Base-by-base conservation (phyloP, 1,140 invertebrate genomes). In the Protaetia brevitarsis region DNA sequence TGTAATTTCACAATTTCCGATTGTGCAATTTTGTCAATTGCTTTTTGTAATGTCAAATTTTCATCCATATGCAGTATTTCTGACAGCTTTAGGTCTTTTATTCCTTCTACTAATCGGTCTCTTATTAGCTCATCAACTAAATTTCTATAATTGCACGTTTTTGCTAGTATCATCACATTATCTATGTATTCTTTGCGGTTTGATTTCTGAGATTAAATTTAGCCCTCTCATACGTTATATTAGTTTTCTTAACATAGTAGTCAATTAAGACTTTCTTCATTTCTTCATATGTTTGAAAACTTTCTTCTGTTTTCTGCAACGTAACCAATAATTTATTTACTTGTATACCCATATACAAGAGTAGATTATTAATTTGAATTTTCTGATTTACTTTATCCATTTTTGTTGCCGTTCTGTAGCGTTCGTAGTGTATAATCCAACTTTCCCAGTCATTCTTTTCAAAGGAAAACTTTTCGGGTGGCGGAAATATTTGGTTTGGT, bases 101-200 rank as follows among this genome's bases (percentile, higher is more conserved):
- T 74, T 10, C 75, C 77, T n/a, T 75, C 69, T 10, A 78, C 73
- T 13, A 80, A 73, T 29, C 71, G 61, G 58, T 77, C 78, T 62
- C 72, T 71, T 2, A 77, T 66, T 7, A 78, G 59, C 61, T 75
- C 72, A 28, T 78, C 72, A 64, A 67, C 65, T 16, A 76, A 16
- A 7, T 68, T 64, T 26, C 70, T 68, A 61, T 73, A 78, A 7
- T 68, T 65, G 65, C 72, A 77, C 36, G 62, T 57, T 23, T 34
- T 34, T 34, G 31, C 31, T 34, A 34, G n/a, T 7, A 34, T 34
- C 31, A n/a, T 34, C n/a, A 34, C n/a, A 7, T 7, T n/a, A n/a
- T n/a, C 7, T 34, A 34, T 34, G 31, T 34, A 34, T 34, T 34
- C 31, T 34, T n/a, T n/a, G 31, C 31, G 7, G 31, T 34, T 34